Evolutionary conservation across 2,888 invertebrate species (phyloP), one percentile per base, ranked within the genome.

Genomic region (Pasiphila rectangulata): DNA sequence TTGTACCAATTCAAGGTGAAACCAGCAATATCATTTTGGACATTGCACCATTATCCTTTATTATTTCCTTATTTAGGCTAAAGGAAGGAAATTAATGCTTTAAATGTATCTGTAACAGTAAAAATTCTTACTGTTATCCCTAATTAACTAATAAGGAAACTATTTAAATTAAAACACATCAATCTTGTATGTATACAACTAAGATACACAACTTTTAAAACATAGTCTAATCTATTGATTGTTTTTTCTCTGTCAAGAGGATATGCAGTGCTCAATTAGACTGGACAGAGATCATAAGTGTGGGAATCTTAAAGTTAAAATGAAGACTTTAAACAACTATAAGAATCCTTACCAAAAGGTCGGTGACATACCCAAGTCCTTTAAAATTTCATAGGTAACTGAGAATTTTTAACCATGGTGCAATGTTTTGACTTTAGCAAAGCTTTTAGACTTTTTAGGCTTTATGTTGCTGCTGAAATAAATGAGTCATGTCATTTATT

Each of bases 241-340:
- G 59, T 78, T 81, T 81, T 81, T 77, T 79, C 65, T 68, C 67
- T 70, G 59, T 79, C 75, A 86, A 86, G 85, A 81, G 76, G 82
- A 82, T 75, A 87, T 86, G 87, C 84, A 86, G 86, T 84, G 83
- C 84, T 83, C 82, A 62, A 67, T 85, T 69, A 80, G 76, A 71
- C 74, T 77, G 79, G 81, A 79, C 75, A 83, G 74, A 72, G 79
- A 78, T 62, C 71, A 64, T 76, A 75, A 76, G 76, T 66, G 74
- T 76, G 84, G 85, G 62, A 77, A 78, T 67, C 62, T 77, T 68
- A 78, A 78, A 67, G 62, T 77, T 68, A 86, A 82, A 78, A 83
- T 81, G 87, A 87, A 87, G 87, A 87, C 73, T 52, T 63, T 76
- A 74, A 84, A 77, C 79, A 72, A 68, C 80, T 72, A 76, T 80